These are phyloP conservation scores for Sisor rabdophorus DNA, from an alignment of 2,113 vertebrate genomes.

Conservation along the genomic window DNA sequence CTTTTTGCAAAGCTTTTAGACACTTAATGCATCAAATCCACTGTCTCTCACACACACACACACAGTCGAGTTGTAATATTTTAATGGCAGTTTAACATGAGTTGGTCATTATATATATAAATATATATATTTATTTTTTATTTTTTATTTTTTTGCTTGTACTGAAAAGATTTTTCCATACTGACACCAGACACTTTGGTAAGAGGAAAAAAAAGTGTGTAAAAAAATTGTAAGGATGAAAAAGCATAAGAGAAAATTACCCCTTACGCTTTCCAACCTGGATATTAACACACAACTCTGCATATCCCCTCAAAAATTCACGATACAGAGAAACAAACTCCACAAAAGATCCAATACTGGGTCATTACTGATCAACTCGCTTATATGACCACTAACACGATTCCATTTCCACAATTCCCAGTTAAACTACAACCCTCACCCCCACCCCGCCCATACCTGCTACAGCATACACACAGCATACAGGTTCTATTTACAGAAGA, in stretches of 20 bases:
- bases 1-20: too few relatives aligned
- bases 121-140: too few relatives aligned
- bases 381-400: not conserved
- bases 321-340: conserved; percentile 26
- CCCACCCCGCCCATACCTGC: too few relatives aligned
- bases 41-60: too few relatives aligned
- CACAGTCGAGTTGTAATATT: not conserved
- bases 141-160: not conserved
- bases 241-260: too few relatives aligned
- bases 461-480: not conserved
- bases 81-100: not conserved
- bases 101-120: too few relatives aligned
- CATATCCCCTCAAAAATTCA: not conserved
- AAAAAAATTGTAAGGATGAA: too few relatives aligned
- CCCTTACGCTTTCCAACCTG: not conserved
- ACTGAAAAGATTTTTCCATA: not conserved
- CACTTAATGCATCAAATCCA: too few relatives aligned
- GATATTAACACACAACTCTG: not conserved
- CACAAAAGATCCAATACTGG: not conserved
- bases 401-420: not conserved
- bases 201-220: too few relatives aligned
- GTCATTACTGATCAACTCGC: not conserved
- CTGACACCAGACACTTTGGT: too few relatives aligned
- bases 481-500: not conserved
- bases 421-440: not conserved